Conservation (phyloP, 2,113 vertebrate species). For the Dicerorhinus sumatrensis region DNA sequence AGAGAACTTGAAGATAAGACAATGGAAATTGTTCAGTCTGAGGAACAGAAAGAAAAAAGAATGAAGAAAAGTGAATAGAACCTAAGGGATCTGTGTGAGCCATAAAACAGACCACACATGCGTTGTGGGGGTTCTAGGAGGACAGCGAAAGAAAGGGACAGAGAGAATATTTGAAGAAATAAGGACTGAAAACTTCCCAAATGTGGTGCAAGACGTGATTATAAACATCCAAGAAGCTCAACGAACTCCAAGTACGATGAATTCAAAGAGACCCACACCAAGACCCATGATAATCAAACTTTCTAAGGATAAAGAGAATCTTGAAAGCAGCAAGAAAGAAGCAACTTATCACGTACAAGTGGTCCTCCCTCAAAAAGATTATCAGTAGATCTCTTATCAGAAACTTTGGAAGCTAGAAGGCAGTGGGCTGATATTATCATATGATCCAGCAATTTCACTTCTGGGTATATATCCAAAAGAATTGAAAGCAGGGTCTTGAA, state of each 20-base stretch:
- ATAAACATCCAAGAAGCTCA: not conserved
- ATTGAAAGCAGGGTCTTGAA: not conserved
- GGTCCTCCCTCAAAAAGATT: not conserved
- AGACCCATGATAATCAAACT: not conserved
- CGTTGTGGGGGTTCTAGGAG: not conserved
- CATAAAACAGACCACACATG: not conserved
- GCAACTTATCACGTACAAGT: not conserved
- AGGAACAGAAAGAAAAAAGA: not conserved
- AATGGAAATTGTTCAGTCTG: not conserved
- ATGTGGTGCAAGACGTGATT: not conserved
- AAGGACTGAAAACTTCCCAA: not conserved
- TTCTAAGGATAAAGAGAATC: not conserved
- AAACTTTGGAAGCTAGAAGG: not conserved
- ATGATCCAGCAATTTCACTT: not conserved
- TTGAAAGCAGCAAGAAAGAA: not conserved
- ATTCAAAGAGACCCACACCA: not conserved
- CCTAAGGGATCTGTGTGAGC: not conserved
- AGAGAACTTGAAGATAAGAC: not conserved
- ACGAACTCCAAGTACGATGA: not conserved
- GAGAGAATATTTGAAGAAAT: conserved; percentile 9
- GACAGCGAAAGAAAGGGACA: not conserved
- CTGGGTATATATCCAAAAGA: not conserved
- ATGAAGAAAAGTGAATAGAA: not conserved
- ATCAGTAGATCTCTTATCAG: not conserved
- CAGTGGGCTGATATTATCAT: not conserved